A percentile compares a stretch with the other conserved stretches of the same genome.
phyloP scores from a whole-genome alignment of 1,140 invertebrate species.

The Trachymyrmex cornetzi region DNA sequence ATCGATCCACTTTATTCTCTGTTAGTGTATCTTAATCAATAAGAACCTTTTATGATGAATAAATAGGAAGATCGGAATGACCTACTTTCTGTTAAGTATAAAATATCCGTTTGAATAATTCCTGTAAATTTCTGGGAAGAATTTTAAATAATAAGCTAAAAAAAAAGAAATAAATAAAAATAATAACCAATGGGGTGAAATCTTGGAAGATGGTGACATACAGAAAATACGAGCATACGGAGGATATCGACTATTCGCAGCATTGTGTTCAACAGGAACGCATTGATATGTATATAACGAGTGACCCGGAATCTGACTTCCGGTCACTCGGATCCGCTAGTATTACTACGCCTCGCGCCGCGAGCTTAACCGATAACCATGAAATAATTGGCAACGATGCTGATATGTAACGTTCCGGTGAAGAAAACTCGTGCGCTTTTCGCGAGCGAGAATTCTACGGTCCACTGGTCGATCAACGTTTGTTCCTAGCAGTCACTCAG shows the following conservation, averaged over 20 bases:
- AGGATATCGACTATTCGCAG: conserved; percentile 65
- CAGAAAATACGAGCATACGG: conserved; percentile 53
- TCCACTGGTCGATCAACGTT: conserved; percentile 52
- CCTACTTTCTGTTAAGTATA: neutral
- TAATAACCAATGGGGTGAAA: neutral
- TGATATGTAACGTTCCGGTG: conserved; percentile 83
- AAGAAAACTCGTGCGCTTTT: conserved; percentile 73
- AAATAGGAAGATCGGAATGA: neutral
- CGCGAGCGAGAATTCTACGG: conserved; percentile 44
- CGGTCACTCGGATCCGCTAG: conserved; percentile 73
- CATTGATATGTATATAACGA: conserved; percentile 75
- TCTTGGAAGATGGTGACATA: conserved; percentile 48
- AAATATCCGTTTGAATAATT: neutral
- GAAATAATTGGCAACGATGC: conserved; percentile 81
- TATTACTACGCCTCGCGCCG: conserved; percentile 67
- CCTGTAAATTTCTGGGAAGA: neutral
- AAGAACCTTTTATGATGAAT: neutral
- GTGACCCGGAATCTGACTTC: conserved; percentile 61
- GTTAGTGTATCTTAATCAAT: neutral
- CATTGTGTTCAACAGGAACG: conserved; percentile 60
- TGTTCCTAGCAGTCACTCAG: conserved; percentile 18
- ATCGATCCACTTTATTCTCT: neutral
- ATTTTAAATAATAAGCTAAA: too few species aligned
- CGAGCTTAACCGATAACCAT: conserved; percentile 71
- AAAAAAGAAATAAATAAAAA: neutral